Evolutionary conservation across 1,140 invertebrate species (phyloP), one percentile per base, ranked within the genome.

Genomic region (Laodelphax striatellus): DNA sequence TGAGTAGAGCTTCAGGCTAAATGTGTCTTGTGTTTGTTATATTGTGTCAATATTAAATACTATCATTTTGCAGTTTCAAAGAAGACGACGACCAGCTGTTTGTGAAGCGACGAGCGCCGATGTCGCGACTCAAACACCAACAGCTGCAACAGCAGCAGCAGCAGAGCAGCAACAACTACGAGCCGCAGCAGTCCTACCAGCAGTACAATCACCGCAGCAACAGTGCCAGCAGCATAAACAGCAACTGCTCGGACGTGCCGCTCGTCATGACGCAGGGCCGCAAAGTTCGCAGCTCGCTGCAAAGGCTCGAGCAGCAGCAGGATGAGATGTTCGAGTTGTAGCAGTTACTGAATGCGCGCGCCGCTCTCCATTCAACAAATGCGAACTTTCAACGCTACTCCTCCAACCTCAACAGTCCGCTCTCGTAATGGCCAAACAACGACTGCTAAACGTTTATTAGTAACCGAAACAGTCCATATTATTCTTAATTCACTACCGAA

Each of bases 251-350:
- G 3, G 67, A 69, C 22, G 41, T 69, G 44, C 80, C 86, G n/a
- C 76, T 85, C 16, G 82, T 87, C 14, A 84, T 88, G 68, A 88
- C 87, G 14, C 86, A 90, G 70, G 86, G 86, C 38, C 80, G 83
- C 63, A 82, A 82, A 68, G 83, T 92, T 5, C 82, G 83, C 70
- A 86, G 80, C 62, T 92, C 88, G 2, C 70, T 92, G 44, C 84
- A 87, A 71, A 81, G 86, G 67, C 77, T 91, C 57, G 86, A 92
- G 74, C 81, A 87, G 67, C 81, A 87, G 68, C 88, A 92, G 72
- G 89, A 92, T 68, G 89, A 92, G 71, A 82, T 92, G 71, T 93
- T 92, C 72, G 87, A 93, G 74, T 87, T 92, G 83, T 92, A 90
- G 86, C 63, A 63, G n/a, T 54, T 57, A 19, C 22, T 52, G 2